phyloP scores from a whole-genome alignment of 2,888 invertebrate species.

The Drosophila formosana region DNA sequence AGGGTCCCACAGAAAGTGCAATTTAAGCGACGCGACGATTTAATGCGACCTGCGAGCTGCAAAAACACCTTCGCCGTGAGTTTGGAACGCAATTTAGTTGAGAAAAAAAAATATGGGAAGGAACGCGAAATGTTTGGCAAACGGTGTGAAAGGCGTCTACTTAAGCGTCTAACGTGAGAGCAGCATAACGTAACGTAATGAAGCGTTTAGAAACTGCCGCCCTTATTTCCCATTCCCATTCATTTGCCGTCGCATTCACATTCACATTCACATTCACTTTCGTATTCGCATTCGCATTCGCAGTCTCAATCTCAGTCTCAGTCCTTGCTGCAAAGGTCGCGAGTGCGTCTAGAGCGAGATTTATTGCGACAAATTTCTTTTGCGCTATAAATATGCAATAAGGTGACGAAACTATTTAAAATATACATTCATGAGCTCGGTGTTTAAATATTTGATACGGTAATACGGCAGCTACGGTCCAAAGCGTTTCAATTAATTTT shows the following conservation, averaged over 20 bases:
- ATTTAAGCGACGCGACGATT: slow-evolving; percentile 18
- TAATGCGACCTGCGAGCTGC: slow-evolving; percentile 16
- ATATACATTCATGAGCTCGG: background rate
- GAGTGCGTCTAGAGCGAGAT: slow-evolving; percentile 1
- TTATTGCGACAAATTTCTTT: background rate
- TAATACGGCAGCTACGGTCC: slow-evolving; percentile 23
- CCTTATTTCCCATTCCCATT: background rate
- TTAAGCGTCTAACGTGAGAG: slow-evolving; percentile 33
- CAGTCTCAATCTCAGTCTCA: slow-evolving; percentile 8
- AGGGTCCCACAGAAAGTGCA: slow-evolving; percentile 32
- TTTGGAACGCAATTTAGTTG: slow-evolving; percentile 19
- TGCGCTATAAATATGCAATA: slow-evolving; percentile 31
- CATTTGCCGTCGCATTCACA: background rate
- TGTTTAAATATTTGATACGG: slow-evolving; percentile 8
- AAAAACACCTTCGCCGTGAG: slow-evolving; percentile 17
- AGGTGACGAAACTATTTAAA: slow-evolving; percentile 27
- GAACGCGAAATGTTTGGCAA: slow-evolving; percentile 39
- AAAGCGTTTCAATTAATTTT: slow-evolving; percentile 66
- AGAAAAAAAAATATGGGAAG: background rate
- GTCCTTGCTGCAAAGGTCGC: slow-evolving; percentile 18
- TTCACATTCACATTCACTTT: background rate
- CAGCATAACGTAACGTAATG: slow-evolving; percentile 33
- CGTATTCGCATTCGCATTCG: background rate
- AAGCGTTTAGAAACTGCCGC: slow-evolving; percentile 18
- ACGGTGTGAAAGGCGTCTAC: slow-evolving; percentile 28